Base-by-base conservation (phyloP, 1,140 invertebrate genomes). In the Drosophila tani region DNA sequence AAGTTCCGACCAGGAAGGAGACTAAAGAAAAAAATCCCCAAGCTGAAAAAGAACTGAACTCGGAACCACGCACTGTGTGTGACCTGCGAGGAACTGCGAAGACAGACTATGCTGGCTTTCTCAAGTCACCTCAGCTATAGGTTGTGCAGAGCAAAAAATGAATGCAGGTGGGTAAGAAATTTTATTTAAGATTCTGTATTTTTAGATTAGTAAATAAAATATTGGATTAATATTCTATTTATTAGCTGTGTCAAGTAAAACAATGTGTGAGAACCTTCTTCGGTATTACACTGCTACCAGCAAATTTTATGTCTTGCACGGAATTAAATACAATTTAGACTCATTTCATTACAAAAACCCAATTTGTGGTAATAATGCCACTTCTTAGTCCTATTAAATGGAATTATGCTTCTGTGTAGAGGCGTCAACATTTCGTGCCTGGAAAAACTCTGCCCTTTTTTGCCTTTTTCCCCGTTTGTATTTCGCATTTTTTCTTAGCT, bases 1-100 rank as follows among this genome's bases (percentile, higher is more conserved):
- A 88, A 88, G 81, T 88, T 88, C 53, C 57, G 55, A 53, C 70
- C 40, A 38, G 41, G 57, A 46, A 47, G 40, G 29, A 11, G 12
- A 47, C 32, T 45, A 19, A 32, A 64, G 41, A 32, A 21, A 8
- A 46, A 57, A 35, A 56, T 24, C 15, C 43, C 15, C 9, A 3
- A 24, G n/a, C 14, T 24, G 19, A 41, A 45, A 41, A 19, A 12
- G n/a, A 38, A 38, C n/a, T n/a, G 29, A 35, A 19, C 24, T 45
- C 17, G 43, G 41, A 64, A 65, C 38, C 38, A 51, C 67, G 47
- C 67, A 70, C 46, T 70, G 67, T 70, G 63, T 70, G 67, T 70
- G 49, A 70, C 67, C 67, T 56, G 21, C 35, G 29, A 67, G 49
- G 47, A 50, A 17, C 19, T 38, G 49, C 32, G 15, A 57, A 38